Evolutionary conservation across 2,888 invertebrate genomes (phyloP).

Genomic region (Drosophila antonietae): DNA sequence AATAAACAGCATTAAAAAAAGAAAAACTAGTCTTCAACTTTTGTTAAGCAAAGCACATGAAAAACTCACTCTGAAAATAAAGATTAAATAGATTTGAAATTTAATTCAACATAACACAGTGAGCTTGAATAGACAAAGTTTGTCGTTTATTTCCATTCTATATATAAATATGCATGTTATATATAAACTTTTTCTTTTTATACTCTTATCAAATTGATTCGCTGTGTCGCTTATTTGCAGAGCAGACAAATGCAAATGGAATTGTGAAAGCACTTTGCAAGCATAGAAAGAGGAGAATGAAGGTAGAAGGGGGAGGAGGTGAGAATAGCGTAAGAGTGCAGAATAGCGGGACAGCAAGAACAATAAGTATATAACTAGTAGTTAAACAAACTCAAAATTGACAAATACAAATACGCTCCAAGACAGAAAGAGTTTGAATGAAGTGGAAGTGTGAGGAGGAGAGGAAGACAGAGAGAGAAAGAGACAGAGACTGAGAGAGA

Average conservation of each 20-base stretch:
- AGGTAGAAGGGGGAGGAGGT: neutral
- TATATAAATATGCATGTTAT: neutral
- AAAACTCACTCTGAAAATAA: neutral
- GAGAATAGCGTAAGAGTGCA: neutral
- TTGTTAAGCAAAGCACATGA: neutral
- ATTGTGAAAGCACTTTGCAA: slow-evolving; percentile 52
- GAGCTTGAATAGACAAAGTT: neutral
- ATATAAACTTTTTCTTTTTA: slow-evolving; percentile 7
- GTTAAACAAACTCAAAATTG: slow-evolving; percentile 65
- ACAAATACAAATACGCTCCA: slow-evolving; percentile 38
- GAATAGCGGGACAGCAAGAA: neutral
- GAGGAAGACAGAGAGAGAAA: too few relatives aligned
- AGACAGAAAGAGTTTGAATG: too few relatives aligned
- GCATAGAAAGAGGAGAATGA: neutral
- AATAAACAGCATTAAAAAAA: neutral
- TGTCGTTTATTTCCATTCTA: neutral
- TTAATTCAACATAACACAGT: neutral
- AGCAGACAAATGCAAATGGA: slow-evolving; percentile 61
- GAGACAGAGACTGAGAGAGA: too few relatives aligned
- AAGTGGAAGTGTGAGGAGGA: too few relatives aligned
- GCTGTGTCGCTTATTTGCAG: slow-evolving; percentile 45
- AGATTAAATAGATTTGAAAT: neutral
- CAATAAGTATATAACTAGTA: slow-evolving; percentile 27
- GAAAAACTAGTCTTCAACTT: neutral
- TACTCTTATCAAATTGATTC: slow-evolving; percentile 53